Base-by-base conservation (phyloP, 2,113 vertebrate species). In the Hippocampus abdominalis region DNA sequence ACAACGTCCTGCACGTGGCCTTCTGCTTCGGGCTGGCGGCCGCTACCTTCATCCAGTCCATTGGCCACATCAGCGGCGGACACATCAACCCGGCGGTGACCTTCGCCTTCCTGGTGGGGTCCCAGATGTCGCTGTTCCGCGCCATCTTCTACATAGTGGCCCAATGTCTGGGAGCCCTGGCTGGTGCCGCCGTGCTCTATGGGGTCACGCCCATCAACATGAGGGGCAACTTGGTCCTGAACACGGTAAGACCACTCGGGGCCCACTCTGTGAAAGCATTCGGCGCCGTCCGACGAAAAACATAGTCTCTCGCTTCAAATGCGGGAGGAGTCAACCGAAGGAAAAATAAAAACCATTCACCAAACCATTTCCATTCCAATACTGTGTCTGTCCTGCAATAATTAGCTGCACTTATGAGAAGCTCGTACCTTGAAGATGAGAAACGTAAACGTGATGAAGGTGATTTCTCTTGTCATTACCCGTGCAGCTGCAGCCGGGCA, bases 1-100 rank as follows among this genome's bases (percentile, higher is more conserved):
- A 91, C 71, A 94, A 94, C 29, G 91, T 96, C 69, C 84, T 98
- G 61, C 94, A 94, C 61, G 91, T 96, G 63, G 94, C 96, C 75
- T 81, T 98, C 84, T 95, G 94, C 88, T 98, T 98, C 59, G 96
- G 96, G 53, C 81, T 98, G 89, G 94, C 94, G 8, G 90, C 95
- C 48, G 94, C 95, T 85, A 98, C 95, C 1, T 74, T 98, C 82
- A 94, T 97, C 86, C 96, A 98, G 87, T 89, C 93, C 59, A 90
- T 98, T 36, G 95, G 96, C 66, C 94, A 95, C 70, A 94, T 98
- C 88, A 98, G 96, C 3, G 96, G 96, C 15, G 96, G 95, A 78
- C 95, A 98, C 81, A 87, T 97, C 92, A 98, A 98, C 86, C 96
- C 96, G 3, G 96, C 96, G 0, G 91, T 98, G 82, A 98, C 96